phyloP scores from a whole-genome alignment of 2,113 vertebrate genomes.

The Varanus komodoensis region DNA sequence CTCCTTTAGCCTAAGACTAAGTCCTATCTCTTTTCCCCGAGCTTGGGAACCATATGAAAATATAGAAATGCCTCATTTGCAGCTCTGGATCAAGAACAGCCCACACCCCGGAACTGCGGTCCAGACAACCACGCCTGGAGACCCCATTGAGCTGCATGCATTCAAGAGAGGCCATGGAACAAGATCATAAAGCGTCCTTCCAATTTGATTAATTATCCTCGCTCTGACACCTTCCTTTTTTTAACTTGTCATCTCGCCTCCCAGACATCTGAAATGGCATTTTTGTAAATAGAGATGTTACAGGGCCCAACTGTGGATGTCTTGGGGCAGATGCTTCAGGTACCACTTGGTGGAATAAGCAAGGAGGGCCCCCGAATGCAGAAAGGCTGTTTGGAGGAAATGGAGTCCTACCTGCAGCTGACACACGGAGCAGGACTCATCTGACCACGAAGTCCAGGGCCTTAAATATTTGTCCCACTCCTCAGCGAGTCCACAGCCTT shows the following conservation, averaged over 20 bases:
- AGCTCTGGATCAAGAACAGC: neutral
- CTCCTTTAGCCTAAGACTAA: neutral
- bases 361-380: too few relatives aligned
- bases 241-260: neutral
- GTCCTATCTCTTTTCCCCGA: neutral
- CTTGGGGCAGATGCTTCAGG: neutral
- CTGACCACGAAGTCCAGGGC: too few relatives aligned
- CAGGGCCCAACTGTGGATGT: too few relatives aligned
- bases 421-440: too few relatives aligned
- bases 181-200: neutral
- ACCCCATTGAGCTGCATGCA: neutral
- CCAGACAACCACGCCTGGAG: neutral
- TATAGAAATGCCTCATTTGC: neutral
- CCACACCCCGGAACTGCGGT: neutral
- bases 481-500: neutral
- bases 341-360: too few relatives aligned
- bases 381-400: too few relatives aligned
- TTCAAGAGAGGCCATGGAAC: neutral
- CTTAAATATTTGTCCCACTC: neutral
- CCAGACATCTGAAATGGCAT: neutral
- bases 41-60: neutral
- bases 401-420: too few relatives aligned
- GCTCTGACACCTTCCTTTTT: too few relatives aligned
- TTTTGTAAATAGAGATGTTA: neutral
- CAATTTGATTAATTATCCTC: constrained; percentile 4